A percentile compares a stretch with the other conserved stretches of the same genome.
Evolutionary conservation across 2,797 vertebrate species (phyloP).

Genomic region (Danio kyathit): DNA sequence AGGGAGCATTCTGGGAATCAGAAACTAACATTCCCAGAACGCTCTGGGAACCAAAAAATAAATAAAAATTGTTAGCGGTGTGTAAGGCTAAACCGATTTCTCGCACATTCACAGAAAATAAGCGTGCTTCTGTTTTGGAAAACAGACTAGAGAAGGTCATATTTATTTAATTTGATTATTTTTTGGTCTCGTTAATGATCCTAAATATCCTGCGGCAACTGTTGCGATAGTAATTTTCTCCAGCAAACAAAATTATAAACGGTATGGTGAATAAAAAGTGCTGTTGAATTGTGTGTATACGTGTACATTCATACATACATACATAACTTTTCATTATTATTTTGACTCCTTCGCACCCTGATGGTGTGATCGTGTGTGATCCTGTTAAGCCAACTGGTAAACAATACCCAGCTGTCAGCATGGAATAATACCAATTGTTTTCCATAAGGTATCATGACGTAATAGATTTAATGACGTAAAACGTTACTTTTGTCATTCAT

Average conservation of each 20-base stretch:
- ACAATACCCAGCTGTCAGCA: conserved; percentile 27
- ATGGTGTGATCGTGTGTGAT: not conserved
- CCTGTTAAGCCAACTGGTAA: not conserved
- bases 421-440: not conserved
- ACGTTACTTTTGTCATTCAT: conserved; percentile 20
- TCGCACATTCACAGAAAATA: too few relatives aligned
- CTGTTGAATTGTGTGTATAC: not conserved
- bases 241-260: not conserved
- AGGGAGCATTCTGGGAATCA: too few relatives aligned
- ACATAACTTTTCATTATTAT: not conserved
- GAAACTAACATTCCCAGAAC: too few relatives aligned
- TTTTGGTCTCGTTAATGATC: too few relatives aligned
- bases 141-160: too few relatives aligned
- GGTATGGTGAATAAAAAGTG: not conserved
- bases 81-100: too few relatives aligned
- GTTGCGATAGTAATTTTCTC: conserved; percentile 16
- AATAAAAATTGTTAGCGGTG: too few relatives aligned
- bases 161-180: too few relatives aligned
- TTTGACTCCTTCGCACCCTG: not conserved
- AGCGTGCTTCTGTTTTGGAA: too few relatives aligned
- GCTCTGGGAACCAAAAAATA: too few relatives aligned
- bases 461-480: conserved; percentile 18
- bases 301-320: not conserved
- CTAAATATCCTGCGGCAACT: not conserved
- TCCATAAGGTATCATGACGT: conserved; percentile 16